Evolutionary conservation across 2,888 invertebrate genomes (phyloP).

Genomic region (Sthenelais limicola): DNA sequence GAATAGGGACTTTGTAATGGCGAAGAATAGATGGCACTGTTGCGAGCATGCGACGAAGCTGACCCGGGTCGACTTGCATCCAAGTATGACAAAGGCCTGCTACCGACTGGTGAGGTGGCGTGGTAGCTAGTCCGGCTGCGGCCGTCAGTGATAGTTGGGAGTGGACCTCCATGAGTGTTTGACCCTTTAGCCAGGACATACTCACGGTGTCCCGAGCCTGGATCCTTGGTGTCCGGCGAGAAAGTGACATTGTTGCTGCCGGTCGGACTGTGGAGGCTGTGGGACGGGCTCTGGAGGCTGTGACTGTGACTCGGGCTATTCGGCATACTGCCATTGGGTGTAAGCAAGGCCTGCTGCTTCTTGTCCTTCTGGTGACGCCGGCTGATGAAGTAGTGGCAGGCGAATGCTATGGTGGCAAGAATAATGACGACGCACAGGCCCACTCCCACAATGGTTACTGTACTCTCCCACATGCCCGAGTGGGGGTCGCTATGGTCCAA

Average conservation of each 20-base stretch:
- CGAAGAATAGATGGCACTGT: neutral
- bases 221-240: conserved; percentile 21
- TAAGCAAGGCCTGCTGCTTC: conserved; percentile 48
- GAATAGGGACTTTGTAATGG: conserved; percentile 56
- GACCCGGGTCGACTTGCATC: conserved; percentile 30
- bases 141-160: neutral
- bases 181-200: conserved; percentile 30
- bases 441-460: conserved; percentile 66
- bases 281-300: conserved; percentile 39
- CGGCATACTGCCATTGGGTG: conserved; percentile 44
- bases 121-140: neutral
- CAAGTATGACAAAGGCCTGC: neutral
- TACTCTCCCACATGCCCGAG: conserved; percentile 59
- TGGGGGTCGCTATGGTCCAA: conserved; percentile 24
- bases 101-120: conserved; percentile 6
- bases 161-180: neutral
- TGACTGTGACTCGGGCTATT: conserved; percentile 49
- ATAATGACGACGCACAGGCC: conserved; percentile 63
- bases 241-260: conserved; percentile 47
- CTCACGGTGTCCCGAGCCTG: conserved; percentile 26
- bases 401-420: conserved; percentile 59
- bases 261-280: conserved; percentile 25
- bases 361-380: conserved; percentile 52
- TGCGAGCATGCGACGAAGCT: conserved; percentile 24
- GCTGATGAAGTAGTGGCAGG: conserved; percentile 60